Evolutionary conservation across 2,113 vertebrate genomes (phyloP).

Genomic region (Ornithorhynchus anatinus): DNA sequence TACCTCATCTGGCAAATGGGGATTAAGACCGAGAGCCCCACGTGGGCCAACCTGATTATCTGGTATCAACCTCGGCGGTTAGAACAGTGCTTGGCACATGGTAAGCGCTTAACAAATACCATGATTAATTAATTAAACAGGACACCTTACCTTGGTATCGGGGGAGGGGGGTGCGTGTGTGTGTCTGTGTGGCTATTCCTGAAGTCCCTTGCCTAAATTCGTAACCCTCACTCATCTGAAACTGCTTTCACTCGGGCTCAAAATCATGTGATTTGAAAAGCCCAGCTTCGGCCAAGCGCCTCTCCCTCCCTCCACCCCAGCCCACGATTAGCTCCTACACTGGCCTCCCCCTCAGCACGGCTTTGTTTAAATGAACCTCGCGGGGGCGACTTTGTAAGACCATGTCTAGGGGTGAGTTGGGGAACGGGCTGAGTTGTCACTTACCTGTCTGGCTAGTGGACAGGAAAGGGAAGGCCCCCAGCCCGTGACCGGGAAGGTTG

Average conservation of each 20-base stretch:
- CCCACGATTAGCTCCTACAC: no score
- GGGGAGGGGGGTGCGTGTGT: not conserved
- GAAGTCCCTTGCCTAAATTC: not conserved
- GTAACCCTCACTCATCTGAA: not conserved
- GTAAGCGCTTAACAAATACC: no score
- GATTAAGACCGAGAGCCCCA: not conserved
- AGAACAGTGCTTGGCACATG: not conserved
- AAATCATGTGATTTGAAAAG: not conserved
- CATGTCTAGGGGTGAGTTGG: not conserved
- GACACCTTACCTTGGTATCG: not conserved
- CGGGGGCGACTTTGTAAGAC: not conserved
- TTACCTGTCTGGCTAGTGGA: constrained; percentile 72
- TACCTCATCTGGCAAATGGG: no score
- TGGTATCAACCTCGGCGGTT: not conserved
- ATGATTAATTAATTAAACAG: no score
- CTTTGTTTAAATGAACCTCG: not conserved
- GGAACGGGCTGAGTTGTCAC: not conserved
- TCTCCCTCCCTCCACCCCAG: no score
- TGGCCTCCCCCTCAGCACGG: no score
- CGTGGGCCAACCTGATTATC: not conserved
- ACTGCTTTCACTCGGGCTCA: not conserved
- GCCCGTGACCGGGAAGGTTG: constrained; percentile 65
- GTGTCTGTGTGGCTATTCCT: no score
- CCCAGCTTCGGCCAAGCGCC: no score
- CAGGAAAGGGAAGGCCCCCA: constrained; percentile 75